Percentiles rank a stretch among this genome's conserved stretches.
Conservation (phyloP, 2,888 invertebrate species). For the Brachylomia viminalis region DNA sequence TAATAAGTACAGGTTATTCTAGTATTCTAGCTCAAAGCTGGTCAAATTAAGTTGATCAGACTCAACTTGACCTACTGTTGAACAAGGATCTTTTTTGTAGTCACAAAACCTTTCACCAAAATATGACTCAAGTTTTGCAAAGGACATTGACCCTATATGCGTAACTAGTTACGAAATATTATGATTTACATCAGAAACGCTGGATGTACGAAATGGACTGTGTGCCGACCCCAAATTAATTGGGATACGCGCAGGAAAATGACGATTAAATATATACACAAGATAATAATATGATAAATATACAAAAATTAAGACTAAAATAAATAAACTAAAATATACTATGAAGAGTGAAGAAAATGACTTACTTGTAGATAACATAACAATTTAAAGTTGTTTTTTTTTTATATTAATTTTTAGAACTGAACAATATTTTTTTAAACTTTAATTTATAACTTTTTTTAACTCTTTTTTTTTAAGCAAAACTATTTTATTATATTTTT, state of each 20-base stretch:
- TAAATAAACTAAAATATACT: constrained; percentile 18
- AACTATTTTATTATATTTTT: neutral
- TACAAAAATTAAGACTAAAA: neutral
- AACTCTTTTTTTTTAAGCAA: neutral
- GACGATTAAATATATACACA: neutral
- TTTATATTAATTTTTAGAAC: constrained; percentile 5
- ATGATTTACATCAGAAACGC: too few species aligned
- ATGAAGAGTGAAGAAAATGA: constrained; percentile 29
- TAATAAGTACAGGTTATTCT: neutral
- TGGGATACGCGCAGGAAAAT: neutral
- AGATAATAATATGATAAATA: neutral
- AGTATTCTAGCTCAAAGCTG: constrained; percentile 6
- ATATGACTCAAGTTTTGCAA: neutral
- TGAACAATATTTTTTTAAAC: constrained; percentile 7
- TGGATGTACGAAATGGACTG: neutral
- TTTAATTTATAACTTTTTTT: neutral
- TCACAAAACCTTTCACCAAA: neutral
- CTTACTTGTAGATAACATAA: constrained; percentile 47
- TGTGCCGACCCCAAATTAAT: neutral
- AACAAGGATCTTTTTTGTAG: too few species aligned
- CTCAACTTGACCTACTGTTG: constrained; percentile 18
- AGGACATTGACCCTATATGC: neutral
- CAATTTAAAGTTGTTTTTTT: constrained; percentile 14
- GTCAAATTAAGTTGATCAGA: neutral
- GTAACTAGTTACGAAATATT: neutral